Evolutionary conservation across 2,113 vertebrate genomes (phyloP).

Genomic region (Trichomycterus rosablanca): DNA sequence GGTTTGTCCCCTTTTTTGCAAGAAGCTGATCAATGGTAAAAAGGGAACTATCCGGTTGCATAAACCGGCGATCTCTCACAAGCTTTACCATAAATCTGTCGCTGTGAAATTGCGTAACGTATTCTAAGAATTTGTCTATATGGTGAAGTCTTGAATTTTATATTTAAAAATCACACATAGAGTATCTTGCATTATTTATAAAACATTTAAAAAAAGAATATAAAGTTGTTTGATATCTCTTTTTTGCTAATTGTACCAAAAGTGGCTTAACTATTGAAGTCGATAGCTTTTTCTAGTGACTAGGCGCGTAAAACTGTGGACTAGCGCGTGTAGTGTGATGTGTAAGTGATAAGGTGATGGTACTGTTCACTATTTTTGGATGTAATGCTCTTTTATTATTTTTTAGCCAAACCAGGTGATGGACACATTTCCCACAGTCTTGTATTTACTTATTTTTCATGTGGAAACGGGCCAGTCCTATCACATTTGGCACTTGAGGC

Average conservation of each 20-base stretch:
- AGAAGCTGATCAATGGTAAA: conserved; percentile 37
- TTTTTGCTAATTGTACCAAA: conserved; percentile 96
- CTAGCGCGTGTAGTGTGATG: conserved; percentile 69
- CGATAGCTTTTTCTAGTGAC: conserved; percentile 75
- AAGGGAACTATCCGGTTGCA: conserved; percentile 68
- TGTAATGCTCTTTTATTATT: conserved; percentile 58
- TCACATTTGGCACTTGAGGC: too few relatives aligned
- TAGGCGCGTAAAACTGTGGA: conserved; percentile 72
- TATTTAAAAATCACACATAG: conserved; percentile 69
- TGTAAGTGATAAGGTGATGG: conserved; percentile 69
- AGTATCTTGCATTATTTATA: conserved; percentile 96
- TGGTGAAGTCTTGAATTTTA: conserved; percentile 90
- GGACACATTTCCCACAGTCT: conserved; percentile 55
- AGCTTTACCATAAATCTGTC: conserved; percentile 83
- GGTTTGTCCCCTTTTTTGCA: conserved; percentile 3
- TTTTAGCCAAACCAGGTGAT: conserved; percentile 50
- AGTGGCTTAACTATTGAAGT: conserved; percentile 95
- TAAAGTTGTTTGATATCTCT: conserved; percentile 86
- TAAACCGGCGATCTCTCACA: conserved; percentile 69
- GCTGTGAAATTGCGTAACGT: conserved; percentile 69
- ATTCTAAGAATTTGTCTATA: conserved; percentile 79
- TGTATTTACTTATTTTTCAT: background rate
- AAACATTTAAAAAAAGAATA: conserved; percentile 64
- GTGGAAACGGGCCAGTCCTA: too few relatives aligned
- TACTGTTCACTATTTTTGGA: conserved; percentile 65